Conservation (phyloP, 1,140 invertebrate genomes). For the Elymnias hypermnestra region DNA sequence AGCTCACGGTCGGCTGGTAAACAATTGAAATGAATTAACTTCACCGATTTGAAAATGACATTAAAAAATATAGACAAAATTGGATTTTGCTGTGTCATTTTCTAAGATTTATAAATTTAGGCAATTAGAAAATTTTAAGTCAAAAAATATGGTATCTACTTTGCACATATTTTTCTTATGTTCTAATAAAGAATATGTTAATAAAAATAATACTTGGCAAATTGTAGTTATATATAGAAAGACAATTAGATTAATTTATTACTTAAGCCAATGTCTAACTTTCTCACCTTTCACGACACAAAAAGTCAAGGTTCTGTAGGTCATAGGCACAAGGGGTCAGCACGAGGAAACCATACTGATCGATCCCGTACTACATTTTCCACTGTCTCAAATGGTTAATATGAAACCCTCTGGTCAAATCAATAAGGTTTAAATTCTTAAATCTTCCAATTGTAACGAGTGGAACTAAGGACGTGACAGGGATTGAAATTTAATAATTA, state of each 20-base stretch:
- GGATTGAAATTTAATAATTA: constrained; percentile 37
- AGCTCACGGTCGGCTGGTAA: no score
- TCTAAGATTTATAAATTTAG: no score
- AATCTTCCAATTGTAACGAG: neutral
- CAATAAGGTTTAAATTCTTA: constrained; percentile 9
- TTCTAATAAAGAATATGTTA: no score
- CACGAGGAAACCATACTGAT: constrained; percentile 49
- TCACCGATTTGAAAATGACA: no score
- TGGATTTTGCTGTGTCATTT: no score
- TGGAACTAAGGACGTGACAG: constrained; percentile 35
- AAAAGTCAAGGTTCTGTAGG: constrained; percentile 58
- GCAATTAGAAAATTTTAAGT: no score
- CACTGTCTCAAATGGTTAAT: constrained; percentile 3
- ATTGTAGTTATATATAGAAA: no score
- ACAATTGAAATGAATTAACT: no score
- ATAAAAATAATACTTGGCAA: no score
- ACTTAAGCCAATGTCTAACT: constrained; percentile 11
- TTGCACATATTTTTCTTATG: no score
- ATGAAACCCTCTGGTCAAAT: constrained; percentile 20
- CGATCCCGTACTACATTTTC: constrained; percentile 29
- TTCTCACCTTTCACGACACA: constrained; percentile 47
- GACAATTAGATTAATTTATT: neutral
- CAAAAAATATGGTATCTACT: no score
- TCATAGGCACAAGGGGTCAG: constrained; percentile 51
- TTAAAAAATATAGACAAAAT: no score